phyloP scores from a whole-genome alignment of 2,797 vertebrate species.

The Enteromius radiatus region DNA sequence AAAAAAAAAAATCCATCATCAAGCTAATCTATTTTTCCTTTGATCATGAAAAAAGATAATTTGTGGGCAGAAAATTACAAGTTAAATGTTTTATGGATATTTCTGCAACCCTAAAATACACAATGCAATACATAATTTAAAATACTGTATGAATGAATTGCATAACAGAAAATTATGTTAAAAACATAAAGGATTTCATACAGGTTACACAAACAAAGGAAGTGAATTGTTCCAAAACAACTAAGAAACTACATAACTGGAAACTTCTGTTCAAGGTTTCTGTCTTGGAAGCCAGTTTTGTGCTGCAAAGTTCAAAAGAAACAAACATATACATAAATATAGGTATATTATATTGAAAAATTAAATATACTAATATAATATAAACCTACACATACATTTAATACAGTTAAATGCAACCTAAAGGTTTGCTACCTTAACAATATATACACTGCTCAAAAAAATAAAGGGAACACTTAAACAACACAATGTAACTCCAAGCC shows the following conservation, averaged over 20 bases:
- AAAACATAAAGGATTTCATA: not conserved
- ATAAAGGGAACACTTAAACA: too few species aligned
- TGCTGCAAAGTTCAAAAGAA: too few species aligned
- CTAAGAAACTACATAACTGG: not conserved
- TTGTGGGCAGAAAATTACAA: not conserved
- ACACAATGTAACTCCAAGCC: too few species aligned
- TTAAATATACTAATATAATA: too few species aligned
- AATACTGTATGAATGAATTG: not conserved
- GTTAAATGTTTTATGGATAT: not conserved
- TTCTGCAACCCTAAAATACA: not conserved
- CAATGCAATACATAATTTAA: not conserved
- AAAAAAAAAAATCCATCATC: not conserved
- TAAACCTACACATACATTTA: too few species aligned
- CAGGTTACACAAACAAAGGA: not conserved
- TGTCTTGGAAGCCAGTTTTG: not conserved
- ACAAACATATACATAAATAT: too few species aligned
- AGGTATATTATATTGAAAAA: too few species aligned
- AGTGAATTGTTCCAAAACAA: not conserved
- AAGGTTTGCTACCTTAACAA: too few species aligned
- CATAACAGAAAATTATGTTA: not conserved
- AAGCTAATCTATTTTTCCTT: not conserved
- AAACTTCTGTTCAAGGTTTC: not conserved
- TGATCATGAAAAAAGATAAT: not conserved
- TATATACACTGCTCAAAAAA: too few species aligned
- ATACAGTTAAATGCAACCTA: too few species aligned